phyloP scores from a whole-genome alignment of 2,888 invertebrate species.

The Automeris io region DNA sequence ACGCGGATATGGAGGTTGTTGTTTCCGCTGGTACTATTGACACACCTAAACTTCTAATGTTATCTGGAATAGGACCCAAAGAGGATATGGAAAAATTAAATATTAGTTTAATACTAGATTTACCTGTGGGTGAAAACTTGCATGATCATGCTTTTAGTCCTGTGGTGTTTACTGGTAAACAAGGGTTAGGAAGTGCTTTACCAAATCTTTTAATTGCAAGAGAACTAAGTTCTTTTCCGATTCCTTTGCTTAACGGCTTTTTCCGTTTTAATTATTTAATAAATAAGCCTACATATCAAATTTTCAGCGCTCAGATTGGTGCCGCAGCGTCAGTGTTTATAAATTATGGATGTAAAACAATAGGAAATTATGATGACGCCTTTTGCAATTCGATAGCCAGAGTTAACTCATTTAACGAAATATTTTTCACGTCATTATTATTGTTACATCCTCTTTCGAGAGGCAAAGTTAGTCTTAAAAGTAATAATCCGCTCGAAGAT shows the following conservation, averaged over 20 bases:
- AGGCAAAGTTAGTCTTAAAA: constrained; percentile 46
- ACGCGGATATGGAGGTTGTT: constrained; percentile 46
- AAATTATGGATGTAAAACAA: constrained; percentile 28
- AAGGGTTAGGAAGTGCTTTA: constrained; percentile 42
- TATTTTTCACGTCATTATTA: constrained; percentile 33
- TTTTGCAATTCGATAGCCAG: constrained; percentile 36
- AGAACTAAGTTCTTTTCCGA: constrained; percentile 33
- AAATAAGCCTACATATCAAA: constrained; percentile 47
- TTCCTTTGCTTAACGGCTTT: constrained; percentile 42
- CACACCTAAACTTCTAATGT: constrained; percentile 53
- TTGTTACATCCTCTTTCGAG: constrained; percentile 51
- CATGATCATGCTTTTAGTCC: constrained; percentile 47
- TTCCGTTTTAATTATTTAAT: constrained; percentile 32
- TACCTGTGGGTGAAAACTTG: constrained; percentile 58
- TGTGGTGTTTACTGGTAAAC: constrained; percentile 38
- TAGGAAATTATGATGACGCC: constrained; percentile 28
- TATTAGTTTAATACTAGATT: constrained; percentile 39
- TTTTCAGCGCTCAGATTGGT: constrained; percentile 47
- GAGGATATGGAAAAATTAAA: constrained; percentile 34
- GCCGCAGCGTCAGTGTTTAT: constrained; percentile 37
- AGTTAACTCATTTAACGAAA: constrained; percentile 38
- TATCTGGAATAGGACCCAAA: constrained; percentile 55
- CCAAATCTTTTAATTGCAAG: constrained; percentile 30
- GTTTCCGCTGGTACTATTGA: constrained; percentile 55
- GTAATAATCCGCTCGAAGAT: constrained; percentile 41